These are phyloP conservation scores for Colletes collaris DNA, from an alignment of 2,888 invertebrate genomes.

Conservation along the genomic window DNA sequence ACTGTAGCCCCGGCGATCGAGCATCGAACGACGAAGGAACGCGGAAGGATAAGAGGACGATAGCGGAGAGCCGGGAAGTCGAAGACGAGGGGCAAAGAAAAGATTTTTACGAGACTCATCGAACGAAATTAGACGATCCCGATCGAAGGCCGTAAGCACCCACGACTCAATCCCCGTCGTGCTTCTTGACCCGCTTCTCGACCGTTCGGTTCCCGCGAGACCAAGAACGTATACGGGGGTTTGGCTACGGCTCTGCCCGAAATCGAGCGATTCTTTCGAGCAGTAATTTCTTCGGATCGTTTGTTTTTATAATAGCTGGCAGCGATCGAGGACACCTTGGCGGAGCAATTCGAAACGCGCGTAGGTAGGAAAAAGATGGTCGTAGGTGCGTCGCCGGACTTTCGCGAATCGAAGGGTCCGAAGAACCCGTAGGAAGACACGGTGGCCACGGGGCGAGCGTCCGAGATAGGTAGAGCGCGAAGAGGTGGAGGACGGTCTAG, in stretches of 20 bases:
- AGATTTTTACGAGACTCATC: conserved; percentile 72
- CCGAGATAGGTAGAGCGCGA: conserved; percentile 47
- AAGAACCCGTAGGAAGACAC: conserved; percentile 57
- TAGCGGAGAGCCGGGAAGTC: not conserved
- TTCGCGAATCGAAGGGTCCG: conserved; percentile 54
- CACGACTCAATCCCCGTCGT: conserved; percentile 47
- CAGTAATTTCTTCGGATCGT: conserved; percentile 45
- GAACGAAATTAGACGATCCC: conserved; percentile 73
- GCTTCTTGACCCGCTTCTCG: conserved; percentile 51
- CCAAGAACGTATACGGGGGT: conserved; percentile 29
- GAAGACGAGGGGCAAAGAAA: conserved; percentile 15
- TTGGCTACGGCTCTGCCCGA: conserved; percentile 20
- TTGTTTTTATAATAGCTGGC: conserved; percentile 32
- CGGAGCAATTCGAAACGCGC: no score
- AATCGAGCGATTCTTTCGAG: conserved; percentile 35
- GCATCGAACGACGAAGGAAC: not conserved
- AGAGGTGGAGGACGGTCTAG: conserved; percentile 47
- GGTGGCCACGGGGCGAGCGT: conserved; percentile 55
- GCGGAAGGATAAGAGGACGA: conserved; percentile 21
- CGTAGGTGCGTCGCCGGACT: not conserved
- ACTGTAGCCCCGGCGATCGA: not conserved
- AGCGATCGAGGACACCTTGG: no score
- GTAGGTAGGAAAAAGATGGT: no score
- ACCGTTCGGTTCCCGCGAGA: conserved; percentile 34
- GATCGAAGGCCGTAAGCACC: conserved; percentile 46